Conservation (phyloP, 2,113 vertebrate species). For the Bombycilla garrulus region DNA sequence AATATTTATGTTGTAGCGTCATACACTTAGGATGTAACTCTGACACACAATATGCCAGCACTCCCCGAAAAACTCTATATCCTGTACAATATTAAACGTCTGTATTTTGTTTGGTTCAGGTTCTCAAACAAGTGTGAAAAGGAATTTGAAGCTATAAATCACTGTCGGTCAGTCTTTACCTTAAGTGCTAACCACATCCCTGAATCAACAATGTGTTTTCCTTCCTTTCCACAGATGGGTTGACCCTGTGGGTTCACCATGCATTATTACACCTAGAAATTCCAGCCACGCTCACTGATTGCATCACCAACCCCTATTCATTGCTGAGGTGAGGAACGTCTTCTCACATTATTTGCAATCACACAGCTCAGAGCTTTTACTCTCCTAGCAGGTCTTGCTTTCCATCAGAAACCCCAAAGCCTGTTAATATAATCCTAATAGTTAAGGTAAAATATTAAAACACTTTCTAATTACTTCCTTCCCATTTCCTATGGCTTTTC, state of each 20-base stretch:
- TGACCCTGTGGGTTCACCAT: constrained; percentile 26
- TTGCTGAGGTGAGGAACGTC: neutral
- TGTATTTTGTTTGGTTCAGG: constrained; percentile 68
- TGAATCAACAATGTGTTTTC: constrained; percentile 67
- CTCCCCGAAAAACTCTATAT: constrained; percentile 42
- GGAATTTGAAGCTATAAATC: constrained; percentile 70
- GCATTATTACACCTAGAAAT: constrained; percentile 49
- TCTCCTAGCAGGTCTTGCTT: neutral
- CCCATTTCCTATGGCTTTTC: constrained; percentile 60
- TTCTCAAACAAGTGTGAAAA: constrained; percentile 64
- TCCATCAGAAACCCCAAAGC: neutral
- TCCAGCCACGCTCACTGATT: neutral
- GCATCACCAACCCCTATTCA: constrained; percentile 40
- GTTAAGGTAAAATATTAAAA: constrained; percentile 51
- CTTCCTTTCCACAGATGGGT: constrained; percentile 55
- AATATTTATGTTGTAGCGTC: constrained; percentile 14
- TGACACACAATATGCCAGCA: constrained; percentile 21
- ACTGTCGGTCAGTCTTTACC: constrained; percentile 40
- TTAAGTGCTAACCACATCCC: constrained; percentile 70
- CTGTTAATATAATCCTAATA: constrained; percentile 47
- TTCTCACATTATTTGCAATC: constrained; percentile 15
- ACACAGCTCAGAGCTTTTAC: constrained; percentile 12
- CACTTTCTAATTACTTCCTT: constrained; percentile 67
- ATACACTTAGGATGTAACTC: constrained; percentile 24
- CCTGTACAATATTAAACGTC: constrained; percentile 56